Evolutionary conservation across 2,888 invertebrate genomes (phyloP).

Genomic region (Tuta absoluta): DNA sequence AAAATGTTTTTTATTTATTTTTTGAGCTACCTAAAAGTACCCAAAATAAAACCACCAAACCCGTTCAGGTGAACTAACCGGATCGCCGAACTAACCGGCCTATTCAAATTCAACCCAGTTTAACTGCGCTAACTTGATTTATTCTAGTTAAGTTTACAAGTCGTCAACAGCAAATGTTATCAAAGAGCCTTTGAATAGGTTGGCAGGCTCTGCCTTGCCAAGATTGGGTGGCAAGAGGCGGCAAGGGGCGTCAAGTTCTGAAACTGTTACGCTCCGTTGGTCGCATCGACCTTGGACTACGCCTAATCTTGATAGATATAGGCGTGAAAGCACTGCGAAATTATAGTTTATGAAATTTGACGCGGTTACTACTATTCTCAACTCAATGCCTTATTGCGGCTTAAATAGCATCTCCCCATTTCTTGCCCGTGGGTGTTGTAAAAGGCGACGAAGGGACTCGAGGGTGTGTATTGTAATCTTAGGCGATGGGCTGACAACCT

Average conservation of each 20-base stretch:
- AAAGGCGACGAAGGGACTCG: too few relatives aligned
- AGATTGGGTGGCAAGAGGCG: conserved; percentile 63
- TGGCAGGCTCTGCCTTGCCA: conserved; percentile 46
- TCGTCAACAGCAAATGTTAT: conserved; percentile 62
- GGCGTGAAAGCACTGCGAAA: conserved; percentile 2
- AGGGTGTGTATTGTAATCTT: too few relatives aligned
- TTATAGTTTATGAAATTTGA: conserved; percentile 43
- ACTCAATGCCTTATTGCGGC: too few relatives aligned
- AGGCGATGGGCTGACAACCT: too few relatives aligned
- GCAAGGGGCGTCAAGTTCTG: conserved; percentile 52
- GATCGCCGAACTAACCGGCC: conserved; percentile 10
- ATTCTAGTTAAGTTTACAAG: conserved; percentile 66
- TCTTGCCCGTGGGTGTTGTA: too few relatives aligned
- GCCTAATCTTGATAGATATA: conserved; percentile 29
- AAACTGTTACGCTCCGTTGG: conserved; percentile 64
- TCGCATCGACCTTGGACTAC: conserved; percentile 60
- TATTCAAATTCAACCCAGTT: conserved; percentile 43
- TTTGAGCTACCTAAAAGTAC: too few relatives aligned
- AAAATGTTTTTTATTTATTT: too few relatives aligned
- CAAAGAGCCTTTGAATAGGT: conserved; percentile 64
- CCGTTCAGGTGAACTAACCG: conserved; percentile 18
- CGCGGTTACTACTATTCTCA: background rate
- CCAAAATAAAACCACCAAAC: background rate
- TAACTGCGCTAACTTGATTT: conserved; percentile 63
- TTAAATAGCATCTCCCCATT: too few relatives aligned